phyloP scores from a whole-genome alignment of 53 echinoderm and acorn worm genomes.

The Glandiceps talaboti region DNA sequence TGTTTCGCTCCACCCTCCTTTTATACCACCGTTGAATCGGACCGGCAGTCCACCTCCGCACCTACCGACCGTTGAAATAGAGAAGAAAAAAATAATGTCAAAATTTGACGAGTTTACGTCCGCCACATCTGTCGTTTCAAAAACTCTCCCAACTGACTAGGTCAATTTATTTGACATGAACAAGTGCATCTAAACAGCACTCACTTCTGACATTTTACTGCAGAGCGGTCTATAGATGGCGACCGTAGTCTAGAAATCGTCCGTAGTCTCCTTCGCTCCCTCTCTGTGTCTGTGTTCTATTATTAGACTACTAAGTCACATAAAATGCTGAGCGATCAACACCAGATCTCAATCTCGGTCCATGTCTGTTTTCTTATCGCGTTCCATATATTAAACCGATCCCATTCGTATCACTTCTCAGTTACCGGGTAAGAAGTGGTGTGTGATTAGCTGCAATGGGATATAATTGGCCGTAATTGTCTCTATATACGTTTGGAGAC shows the following conservation, averaged over 20 bases:
- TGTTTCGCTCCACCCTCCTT: neutral
- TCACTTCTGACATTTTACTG: no score
- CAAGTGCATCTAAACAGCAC: no score
- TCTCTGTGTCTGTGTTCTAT: no score
- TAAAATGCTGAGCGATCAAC: no score
- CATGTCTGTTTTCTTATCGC: no score
- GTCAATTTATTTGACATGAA: no score
- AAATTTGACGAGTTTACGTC: neutral
- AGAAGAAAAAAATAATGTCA: neutral
- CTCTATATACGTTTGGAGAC: slow-evolving; percentile 34
- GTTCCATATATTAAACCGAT: neutral
- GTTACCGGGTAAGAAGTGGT: neutral
- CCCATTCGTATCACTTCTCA: neutral
- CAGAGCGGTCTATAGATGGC: no score
- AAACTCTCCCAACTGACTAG: no score
- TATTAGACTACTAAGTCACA: no score
- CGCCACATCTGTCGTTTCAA: neutral
- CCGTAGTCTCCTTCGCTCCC: no score
- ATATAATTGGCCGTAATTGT: slow-evolving; percentile 49
- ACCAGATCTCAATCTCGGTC: no score
- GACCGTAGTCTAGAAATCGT: no score
- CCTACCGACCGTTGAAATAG: neutral
- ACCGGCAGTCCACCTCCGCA: neutral
- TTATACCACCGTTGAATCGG: neutral
- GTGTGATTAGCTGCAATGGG: slow-evolving; percentile 16